A percentile compares a stretch with the other conserved stretches of the same genome.
These are phyloP conservation scores for Psilopsiagon aymara DNA, from an alignment of 2,113 vertebrate genomes.

Conservation along the genomic window DNA sequence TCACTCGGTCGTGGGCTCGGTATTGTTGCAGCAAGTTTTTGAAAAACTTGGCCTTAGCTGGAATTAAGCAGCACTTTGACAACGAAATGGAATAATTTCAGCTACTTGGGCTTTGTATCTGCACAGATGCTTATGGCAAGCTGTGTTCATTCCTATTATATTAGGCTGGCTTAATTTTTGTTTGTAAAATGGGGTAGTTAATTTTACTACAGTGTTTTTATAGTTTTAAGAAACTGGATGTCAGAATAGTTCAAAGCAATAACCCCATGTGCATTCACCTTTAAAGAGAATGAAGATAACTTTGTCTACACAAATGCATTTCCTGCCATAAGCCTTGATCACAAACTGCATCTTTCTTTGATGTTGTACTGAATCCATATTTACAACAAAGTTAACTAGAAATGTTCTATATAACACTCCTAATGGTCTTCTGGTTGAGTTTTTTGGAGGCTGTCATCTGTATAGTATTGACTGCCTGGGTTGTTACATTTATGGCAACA, in stretches of 20 bases:
- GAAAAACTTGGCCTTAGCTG: neutral
- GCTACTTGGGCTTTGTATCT: neutral
- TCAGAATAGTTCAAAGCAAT: neutral
- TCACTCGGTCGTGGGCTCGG: neutral
- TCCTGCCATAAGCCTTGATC: slow-evolving; percentile 25
- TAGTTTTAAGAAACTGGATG: neutral
- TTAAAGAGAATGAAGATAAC: neutral
- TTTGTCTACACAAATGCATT: neutral
- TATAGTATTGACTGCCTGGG: neutral
- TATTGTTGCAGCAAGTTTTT: slow-evolving; percentile 34
- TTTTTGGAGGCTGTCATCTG: neutral
- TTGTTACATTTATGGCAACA: neutral
- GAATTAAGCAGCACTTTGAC: slow-evolving; percentile 7
- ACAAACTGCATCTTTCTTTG: neutral
- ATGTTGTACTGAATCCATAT: neutral
- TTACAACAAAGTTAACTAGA: neutral
- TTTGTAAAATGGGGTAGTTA: neutral
- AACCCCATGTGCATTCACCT: neutral
- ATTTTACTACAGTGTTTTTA: neutral
- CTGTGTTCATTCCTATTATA: neutral
- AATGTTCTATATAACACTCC: neutral
- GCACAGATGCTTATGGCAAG: neutral
- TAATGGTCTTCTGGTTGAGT: neutral
- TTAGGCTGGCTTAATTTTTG: neutral
- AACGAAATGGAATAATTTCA: slow-evolving; percentile 3